phyloP scores from a whole-genome alignment of 2,797 vertebrate species.

The Neosilurus mollespiculum region DNA sequence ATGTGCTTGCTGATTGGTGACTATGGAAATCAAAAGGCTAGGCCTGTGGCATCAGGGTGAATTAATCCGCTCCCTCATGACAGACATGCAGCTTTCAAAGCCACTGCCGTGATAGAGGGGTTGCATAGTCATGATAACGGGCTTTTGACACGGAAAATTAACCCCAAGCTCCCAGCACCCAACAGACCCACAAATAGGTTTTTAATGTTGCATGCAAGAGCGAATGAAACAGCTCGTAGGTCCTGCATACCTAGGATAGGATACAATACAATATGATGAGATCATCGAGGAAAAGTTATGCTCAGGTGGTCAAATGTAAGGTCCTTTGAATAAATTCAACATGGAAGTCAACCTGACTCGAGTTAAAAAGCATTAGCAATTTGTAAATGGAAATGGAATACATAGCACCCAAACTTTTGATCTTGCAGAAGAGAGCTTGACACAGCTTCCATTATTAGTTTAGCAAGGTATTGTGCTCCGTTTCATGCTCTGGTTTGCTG shows the following conservation, averaged over 20 bases:
- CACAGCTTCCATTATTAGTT: constrained; percentile 19
- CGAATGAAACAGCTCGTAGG: constrained; percentile 45
- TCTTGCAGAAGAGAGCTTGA: constrained; percentile 3
- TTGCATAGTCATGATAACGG: constrained; percentile 50
- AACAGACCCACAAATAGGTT: constrained; percentile 47
- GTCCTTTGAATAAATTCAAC: constrained; percentile 22
- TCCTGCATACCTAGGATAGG: constrained; percentile 46
- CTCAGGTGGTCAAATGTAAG: constrained; percentile 40
- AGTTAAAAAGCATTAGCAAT: constrained; percentile 1
- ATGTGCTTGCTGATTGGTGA: constrained; percentile 59
- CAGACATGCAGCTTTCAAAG: constrained; percentile 53
- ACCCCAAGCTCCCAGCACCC: constrained; percentile 45
- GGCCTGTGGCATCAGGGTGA: constrained; percentile 53
- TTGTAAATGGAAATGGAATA: constrained; percentile 11
- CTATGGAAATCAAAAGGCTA: constrained; percentile 56
- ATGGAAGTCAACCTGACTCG: constrained; percentile 28
- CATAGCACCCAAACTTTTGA: constrained; percentile 5
- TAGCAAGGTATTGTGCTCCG: constrained; percentile 18
- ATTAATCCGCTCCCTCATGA: constrained; percentile 55
- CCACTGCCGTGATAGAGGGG: constrained; percentile 42
- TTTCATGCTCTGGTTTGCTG: constrained; percentile 14
- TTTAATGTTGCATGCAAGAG: constrained; percentile 52
- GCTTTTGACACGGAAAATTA: constrained; percentile 53
- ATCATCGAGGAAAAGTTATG: constrained; percentile 35
- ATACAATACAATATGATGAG: constrained; percentile 36